These are phyloP conservation scores for Drosophila nr. medialis DNA, from an alignment of 2,888 invertebrate species.

Conservation along the genomic window DNA sequence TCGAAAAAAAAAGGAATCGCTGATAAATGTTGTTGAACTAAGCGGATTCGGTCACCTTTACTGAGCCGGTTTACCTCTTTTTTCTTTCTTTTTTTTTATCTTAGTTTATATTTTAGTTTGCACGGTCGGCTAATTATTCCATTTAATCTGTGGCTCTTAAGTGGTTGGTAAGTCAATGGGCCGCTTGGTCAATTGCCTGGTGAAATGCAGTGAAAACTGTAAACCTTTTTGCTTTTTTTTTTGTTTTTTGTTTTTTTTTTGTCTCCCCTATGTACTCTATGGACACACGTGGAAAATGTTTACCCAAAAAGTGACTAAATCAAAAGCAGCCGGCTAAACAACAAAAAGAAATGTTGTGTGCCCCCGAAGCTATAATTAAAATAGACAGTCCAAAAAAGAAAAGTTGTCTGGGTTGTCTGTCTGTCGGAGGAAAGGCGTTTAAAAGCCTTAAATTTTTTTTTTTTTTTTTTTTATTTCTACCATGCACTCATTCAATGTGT, in stretches of 20 bases:
- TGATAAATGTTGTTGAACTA: constrained; percentile 4
- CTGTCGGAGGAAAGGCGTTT: constrained; percentile 35
- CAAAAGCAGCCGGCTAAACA: constrained; percentile 32
- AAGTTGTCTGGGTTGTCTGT: constrained; percentile 40
- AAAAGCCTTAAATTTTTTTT: constrained; percentile 11
- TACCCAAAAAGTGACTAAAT: constrained; percentile 49
- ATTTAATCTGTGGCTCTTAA: constrained; percentile 65
- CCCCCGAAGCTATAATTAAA: constrained; percentile 58
- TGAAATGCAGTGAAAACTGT: constrained; percentile 59
- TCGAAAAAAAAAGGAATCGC: constrained; percentile 11
- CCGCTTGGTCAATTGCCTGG: constrained; percentile 44
- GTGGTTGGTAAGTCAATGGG: constrained; percentile 65
- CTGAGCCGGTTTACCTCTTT: constrained; percentile 3
- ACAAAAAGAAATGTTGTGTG: constrained; percentile 50
- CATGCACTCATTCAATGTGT: constrained; percentile 15
- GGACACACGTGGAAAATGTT: constrained; percentile 45
- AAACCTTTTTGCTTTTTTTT: constrained; percentile 17
- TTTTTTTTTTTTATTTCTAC: not conserved
- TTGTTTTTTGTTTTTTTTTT: constrained; percentile 1
- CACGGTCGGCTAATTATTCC: constrained; percentile 68
- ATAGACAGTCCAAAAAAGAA: constrained; percentile 36
- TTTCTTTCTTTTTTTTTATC: constrained; percentile 2
- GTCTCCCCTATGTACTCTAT: constrained; percentile 17
- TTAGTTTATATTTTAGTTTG: constrained; percentile 34
- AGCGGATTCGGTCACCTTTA: constrained; percentile 27